Evolutionary conservation across 2,113 vertebrate species (phyloP).

Genomic region (Struthio camelus): DNA sequence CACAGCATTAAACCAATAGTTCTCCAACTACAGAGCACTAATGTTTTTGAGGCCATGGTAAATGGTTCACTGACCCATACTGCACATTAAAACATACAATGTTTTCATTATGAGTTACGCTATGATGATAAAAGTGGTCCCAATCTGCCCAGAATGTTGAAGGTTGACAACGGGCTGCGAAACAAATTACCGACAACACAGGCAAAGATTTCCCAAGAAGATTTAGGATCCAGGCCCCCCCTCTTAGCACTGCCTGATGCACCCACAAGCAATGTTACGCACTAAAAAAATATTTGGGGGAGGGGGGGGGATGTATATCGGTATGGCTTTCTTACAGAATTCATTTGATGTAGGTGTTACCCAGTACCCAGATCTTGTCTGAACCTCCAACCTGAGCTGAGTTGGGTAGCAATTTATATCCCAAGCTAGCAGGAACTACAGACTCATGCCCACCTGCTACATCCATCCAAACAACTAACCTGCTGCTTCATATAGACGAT

Average conservation of each 20-base stretch:
- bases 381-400: not conserved
- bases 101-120: not conserved
- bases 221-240: not conserved
- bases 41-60: not conserved
- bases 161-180: not conserved
- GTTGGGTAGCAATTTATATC: not conserved
- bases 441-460: fast-evolving
- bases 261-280: not conserved
- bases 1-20: not conserved
- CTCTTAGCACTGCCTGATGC: fast-evolving
- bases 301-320: not conserved
- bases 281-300: not conserved
- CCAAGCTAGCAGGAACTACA: not conserved
- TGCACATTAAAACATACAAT: not conserved
- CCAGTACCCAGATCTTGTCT: too few species aligned
- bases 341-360: not conserved
- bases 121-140: fast-evolving
- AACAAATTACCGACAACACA: not conserved
- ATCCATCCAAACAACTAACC: not conserved
- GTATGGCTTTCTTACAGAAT: not conserved
- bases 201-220: not conserved
- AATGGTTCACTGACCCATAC: not conserved
- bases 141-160: not conserved
- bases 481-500: fast-evolving
- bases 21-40: not conserved